phyloP scores from a whole-genome alignment of 2,797 vertebrate species.

The Periophthalmus magnuspinnatus region DNA sequence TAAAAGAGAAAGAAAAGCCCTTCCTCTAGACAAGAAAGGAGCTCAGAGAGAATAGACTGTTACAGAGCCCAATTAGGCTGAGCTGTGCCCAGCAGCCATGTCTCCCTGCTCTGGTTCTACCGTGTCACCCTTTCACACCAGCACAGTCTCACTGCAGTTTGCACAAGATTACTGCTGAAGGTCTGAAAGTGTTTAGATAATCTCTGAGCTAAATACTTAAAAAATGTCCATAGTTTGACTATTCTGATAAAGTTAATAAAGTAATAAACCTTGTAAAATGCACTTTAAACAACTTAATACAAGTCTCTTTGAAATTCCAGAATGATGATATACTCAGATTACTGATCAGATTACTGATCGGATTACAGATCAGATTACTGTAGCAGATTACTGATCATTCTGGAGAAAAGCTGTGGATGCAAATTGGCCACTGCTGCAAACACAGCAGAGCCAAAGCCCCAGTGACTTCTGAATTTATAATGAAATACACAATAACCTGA shows the following conservation, averaged over 20 bases:
- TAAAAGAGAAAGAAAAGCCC: no score
- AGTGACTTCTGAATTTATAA: constrained; percentile 68
- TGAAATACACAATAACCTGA: constrained; percentile 35
- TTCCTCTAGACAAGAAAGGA: no score
- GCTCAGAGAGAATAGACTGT: no score
- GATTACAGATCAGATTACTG: no score
- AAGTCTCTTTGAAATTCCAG: constrained; percentile 27
- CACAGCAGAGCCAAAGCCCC: constrained; percentile 61
- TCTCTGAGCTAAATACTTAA: constrained; percentile 16
- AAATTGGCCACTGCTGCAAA: constrained; percentile 53
- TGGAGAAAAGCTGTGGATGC: constrained; percentile 53
- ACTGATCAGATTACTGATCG: constrained; percentile 33
- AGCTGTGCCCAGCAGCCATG: no score
- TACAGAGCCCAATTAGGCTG: no score
- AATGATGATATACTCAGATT: constrained; percentile 49
- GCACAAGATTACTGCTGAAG: constrained; percentile 10
- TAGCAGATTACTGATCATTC: constrained; percentile 60
- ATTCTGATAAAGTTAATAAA: no score
- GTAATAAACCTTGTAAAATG: no score
- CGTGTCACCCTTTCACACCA: no score
- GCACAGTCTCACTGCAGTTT: no score
- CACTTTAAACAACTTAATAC: no score
- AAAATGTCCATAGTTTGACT: neutral
- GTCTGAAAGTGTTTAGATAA: constrained; percentile 15
- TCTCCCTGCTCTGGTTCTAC: no score